A percentile compares a stretch with the other conserved stretches of the same genome.
Evolutionary conservation across 1,140 invertebrate species (phyloP).

Genomic region (Mactra quadrangularis): DNA sequence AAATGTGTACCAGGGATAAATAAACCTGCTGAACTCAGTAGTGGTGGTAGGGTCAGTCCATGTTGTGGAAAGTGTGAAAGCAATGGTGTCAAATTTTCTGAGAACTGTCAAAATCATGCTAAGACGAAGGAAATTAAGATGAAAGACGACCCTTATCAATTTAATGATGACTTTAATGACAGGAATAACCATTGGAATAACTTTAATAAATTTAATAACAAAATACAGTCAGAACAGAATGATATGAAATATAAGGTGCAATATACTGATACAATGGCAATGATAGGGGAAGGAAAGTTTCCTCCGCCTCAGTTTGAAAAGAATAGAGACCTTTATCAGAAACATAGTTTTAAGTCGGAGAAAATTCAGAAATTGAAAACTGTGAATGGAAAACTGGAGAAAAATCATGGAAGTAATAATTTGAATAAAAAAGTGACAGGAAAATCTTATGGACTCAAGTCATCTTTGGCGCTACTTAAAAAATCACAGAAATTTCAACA

Average conservation of each 20-base stretch:
- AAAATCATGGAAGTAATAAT: background rate
- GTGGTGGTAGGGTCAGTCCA: background rate
- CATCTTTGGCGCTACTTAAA: constrained; percentile 27
- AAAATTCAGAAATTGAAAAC: constrained; percentile 13
- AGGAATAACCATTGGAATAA: background rate
- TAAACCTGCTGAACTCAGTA: background rate
- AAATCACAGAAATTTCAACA: constrained; percentile 43
- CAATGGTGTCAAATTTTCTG: constrained; percentile 58
- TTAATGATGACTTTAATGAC: constrained; percentile 41
- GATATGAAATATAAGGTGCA: constrained; percentile 37
- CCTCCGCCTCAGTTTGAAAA: background rate
- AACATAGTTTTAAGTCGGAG: constrained; percentile 16
- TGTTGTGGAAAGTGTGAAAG: constrained; percentile 64
- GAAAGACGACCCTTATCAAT: constrained; percentile 26
- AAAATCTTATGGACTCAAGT: constrained; percentile 43
- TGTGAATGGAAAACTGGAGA: constrained; percentile 20
- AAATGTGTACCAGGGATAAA: too few relatives aligned
- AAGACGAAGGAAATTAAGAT: background rate
- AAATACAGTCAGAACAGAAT: too few relatives aligned
- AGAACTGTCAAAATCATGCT: constrained; percentile 25
- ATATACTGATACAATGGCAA: background rate
- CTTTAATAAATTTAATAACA: too few relatives aligned
- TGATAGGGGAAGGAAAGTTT: too few relatives aligned
- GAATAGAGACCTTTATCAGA: background rate
- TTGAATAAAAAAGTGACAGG: constrained; percentile 31